phyloP scores from a whole-genome alignment of 2,113 vertebrate species.

The Tychaedon coryphoeus region DNA sequence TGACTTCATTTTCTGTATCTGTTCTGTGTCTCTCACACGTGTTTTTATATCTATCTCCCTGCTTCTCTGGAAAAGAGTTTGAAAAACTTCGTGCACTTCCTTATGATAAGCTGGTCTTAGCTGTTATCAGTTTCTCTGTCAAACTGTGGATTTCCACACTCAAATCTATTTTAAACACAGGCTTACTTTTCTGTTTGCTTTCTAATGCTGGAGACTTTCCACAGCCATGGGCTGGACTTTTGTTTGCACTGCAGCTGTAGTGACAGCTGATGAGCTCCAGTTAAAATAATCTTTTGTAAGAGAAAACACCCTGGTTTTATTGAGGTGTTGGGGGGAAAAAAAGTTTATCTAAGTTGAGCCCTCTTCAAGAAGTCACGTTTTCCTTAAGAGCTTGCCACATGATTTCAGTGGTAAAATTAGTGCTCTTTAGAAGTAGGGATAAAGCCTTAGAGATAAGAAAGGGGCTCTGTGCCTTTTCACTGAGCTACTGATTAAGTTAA shows the following conservation, averaged over 20 bases:
- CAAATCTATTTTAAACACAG: slow-evolving; percentile 8
- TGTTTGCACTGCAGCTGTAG: neutral
- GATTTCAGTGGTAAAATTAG: neutral
- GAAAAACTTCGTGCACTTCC: neutral
- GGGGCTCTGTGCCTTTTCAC: neutral
- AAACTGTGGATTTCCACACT: slow-evolving; percentile 4
- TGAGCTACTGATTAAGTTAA: neutral
- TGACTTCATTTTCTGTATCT: neutral
- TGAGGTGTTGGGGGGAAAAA: neutral
- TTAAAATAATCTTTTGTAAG: neutral
- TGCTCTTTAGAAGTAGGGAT: neutral
- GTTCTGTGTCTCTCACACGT: neutral
- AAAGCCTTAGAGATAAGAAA: neutral
- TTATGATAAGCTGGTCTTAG: slow-evolving; percentile 1
- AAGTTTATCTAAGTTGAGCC: neutral
- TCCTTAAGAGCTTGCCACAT: neutral
- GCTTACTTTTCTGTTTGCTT: slow-evolving; percentile 40
- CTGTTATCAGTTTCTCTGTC: slow-evolving; percentile 3
- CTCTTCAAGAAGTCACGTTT: neutral
- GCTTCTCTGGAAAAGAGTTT: neutral
- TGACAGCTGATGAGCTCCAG: neutral
- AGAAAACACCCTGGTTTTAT: neutral
- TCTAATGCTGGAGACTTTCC: neutral
- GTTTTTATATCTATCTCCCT: neutral
- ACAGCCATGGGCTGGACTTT: neutral